Evolutionary conservation across 2,113 vertebrate species (phyloP).

Genomic region (Dromas ardeola): DNA sequence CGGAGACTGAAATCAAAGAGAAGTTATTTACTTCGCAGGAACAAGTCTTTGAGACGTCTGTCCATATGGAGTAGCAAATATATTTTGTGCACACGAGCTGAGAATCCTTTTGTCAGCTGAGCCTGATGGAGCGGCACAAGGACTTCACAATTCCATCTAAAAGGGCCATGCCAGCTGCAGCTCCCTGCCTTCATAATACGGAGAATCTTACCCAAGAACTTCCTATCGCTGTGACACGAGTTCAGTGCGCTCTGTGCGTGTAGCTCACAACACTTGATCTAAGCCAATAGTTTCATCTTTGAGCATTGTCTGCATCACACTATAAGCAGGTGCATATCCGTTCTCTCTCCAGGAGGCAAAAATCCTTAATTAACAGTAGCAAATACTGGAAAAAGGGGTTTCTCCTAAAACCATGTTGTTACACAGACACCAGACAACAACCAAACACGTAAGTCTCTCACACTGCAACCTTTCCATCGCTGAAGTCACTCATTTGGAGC

Average conservation of each 20-base stretch:
- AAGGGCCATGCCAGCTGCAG: background rate
- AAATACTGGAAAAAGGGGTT: background rate
- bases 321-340: background rate
- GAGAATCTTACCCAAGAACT: background rate
- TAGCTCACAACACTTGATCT: background rate
- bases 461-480: background rate
- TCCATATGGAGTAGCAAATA: background rate
- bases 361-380: background rate
- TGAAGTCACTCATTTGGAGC: background rate
- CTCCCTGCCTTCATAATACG: fast-evolving
- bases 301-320: background rate
- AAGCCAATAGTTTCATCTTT: background rate
- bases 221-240: fast-evolving
- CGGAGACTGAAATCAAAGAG: background rate
- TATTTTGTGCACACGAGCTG: background rate
- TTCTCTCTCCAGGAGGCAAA: background rate
- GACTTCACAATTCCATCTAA: background rate
- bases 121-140: background rate
- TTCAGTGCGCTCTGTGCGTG: fast-evolving
- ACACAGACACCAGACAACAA: background rate
- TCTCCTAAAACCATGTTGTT: background rate
- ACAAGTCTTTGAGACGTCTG: background rate
- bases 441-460: background rate
- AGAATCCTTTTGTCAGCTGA: background rate
- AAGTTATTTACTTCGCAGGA: background rate